Evolutionary conservation across 2,113 vertebrate species (phyloP).

Genomic region (Acanthochromis polyacanthus): DNA sequence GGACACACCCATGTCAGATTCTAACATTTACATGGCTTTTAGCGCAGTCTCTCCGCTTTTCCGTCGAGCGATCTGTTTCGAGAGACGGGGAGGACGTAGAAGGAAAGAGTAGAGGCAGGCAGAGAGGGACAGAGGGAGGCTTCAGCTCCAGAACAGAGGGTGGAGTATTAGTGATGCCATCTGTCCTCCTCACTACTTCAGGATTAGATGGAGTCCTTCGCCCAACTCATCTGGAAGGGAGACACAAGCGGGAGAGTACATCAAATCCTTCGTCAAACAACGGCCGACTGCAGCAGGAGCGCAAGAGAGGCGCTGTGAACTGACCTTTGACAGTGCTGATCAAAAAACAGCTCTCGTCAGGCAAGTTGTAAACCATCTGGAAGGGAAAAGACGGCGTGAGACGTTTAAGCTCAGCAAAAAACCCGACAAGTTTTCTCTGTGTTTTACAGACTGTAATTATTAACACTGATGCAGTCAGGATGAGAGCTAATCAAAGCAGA

Average conservation of each 20-base stretch:
- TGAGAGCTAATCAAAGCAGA: not conserved
- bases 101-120: slow-evolving; percentile 57
- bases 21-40: slow-evolving; percentile 87
- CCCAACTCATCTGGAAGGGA: slow-evolving; percentile 89
- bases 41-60: slow-evolving; percentile 74
- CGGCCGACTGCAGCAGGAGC: not conserved
- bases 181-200: slow-evolving; percentile 89
- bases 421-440: not conserved
- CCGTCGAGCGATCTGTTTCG: slow-evolving; percentile 48
- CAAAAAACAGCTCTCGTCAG: slow-evolving; percentile 97
- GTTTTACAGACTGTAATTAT: too few species aligned
- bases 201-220: slow-evolving; percentile 94
- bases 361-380: slow-evolving; percentile 98
- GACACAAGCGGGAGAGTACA: not conserved
- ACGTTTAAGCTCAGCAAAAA: not conserved
- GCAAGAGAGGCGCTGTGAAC: slow-evolving; percentile 57
- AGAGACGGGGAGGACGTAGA: slow-evolving; percentile 61
- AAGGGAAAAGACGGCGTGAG: not conserved
- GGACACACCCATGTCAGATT: slow-evolving; percentile 89
- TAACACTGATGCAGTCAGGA: not conserved
- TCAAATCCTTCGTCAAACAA: slow-evolving; percentile 13
- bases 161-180: slow-evolving; percentile 72
- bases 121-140: slow-evolving; percentile 68
- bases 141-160: slow-evolving; percentile 77
- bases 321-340: slow-evolving; percentile 95